Base-by-base conservation (phyloP, 92 coral and sea anemone genomes). In the Hydrozoanthus gracilis region DNA sequence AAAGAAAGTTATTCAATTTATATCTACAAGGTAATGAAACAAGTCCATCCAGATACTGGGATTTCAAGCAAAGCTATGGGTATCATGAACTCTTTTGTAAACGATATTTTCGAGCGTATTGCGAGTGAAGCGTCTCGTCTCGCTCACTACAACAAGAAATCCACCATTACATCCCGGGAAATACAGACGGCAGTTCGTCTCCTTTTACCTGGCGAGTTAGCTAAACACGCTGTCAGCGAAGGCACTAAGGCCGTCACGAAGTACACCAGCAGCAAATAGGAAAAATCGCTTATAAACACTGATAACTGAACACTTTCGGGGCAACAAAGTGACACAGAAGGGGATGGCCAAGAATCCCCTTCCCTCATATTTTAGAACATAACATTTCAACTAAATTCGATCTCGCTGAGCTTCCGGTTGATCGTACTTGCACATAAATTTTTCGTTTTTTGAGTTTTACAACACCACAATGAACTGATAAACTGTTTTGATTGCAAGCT, bases 141-240 rank as follows among this genome's bases (percentile, higher is more conserved):
- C 0, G 84, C 84, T 8, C 84, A 79, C 72, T 79, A 79, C 73
- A 79, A 79, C 73, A 79, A 79, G 73, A 79, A 79, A 12, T 79
- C 84, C 1, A 79, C 84, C 8, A 79, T 79, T 1, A 79, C 84
- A 7, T 64, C 84, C 17, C 84, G 84, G 51, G 84, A 79, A 45
- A 79, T 79, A 39, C 84, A 79, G 84, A 79, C 84, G 39, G 84
- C 84, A 9, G 84, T 79, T 46, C 84, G 84, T 50, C 84, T 79
- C 8, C 84, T 79, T 2, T 39, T 79, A n/a, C 84, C 84, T 1
- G 84, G 84, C 18, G 84, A 79, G 12, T 44, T 79, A 17, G 73
- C 84, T 58, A 79, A 64, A 64, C 73, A 79, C 84, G 84, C 84
- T 4, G 84, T 79, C 5, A 79, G 73, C 13, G 84, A 79, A n/a